A percentile compares a stretch with the other conserved stretches of the same genome.
These are phyloP conservation scores for Nephrotoma guestfalica DNA, from an alignment of 2,888 invertebrate species.

Conservation along the genomic window DNA sequence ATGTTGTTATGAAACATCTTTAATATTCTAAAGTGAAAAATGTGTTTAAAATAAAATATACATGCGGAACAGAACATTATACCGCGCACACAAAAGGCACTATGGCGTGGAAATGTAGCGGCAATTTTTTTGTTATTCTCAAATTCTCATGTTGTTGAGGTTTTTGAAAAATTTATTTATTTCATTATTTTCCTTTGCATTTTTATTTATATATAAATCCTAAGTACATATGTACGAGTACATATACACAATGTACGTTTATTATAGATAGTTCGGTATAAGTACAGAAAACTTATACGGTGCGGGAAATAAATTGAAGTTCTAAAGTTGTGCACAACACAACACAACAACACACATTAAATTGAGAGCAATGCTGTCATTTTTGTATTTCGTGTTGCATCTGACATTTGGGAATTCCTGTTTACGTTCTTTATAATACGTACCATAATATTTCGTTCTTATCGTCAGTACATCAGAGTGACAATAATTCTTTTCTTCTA, in stretches of 20 bases:
- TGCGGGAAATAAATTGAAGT: neutral
- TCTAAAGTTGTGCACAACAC: neutral
- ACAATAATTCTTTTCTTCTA: neutral
- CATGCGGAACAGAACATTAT: neutral
- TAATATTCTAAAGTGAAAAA: neutral
- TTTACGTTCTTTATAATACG: neutral
- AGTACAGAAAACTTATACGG: neutral
- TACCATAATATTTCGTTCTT: neutral
- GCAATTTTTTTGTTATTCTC: neutral
- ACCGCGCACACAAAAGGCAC: neutral
- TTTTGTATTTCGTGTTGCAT: neutral
- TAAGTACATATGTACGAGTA: neutral
- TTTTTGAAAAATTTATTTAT: neutral
- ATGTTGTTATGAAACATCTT: neutral
- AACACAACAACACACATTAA: neutral
- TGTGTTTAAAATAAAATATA: neutral
- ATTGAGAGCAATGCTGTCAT: neutral
- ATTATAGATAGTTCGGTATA: neutral
- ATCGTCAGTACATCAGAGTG: neutral
- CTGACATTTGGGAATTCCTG: neutral
- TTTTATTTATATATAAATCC: neutral
- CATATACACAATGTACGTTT: neutral
- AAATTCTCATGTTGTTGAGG: neutral
- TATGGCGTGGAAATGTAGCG: neutral
- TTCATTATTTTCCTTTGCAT: neutral